Percentiles rank a stretch among this genome's conserved stretches.
phyloP scores from a whole-genome alignment of 2,113 vertebrate genomes.

The Hyaena hyaena region DNA sequence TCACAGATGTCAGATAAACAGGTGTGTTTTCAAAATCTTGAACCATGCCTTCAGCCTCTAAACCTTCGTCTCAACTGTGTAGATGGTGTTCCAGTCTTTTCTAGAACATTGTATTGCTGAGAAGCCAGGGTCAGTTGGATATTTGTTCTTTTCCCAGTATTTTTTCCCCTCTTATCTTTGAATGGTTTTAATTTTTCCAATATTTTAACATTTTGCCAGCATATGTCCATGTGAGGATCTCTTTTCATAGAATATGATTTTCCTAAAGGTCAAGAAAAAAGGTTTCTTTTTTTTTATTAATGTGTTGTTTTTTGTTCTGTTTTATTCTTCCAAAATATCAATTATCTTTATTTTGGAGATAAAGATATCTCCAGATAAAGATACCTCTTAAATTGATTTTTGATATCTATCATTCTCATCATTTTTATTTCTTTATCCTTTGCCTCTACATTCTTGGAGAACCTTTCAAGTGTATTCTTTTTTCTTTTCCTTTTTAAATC shows the following conservation, averaged over 20 bases:
- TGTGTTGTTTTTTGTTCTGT: conserved; percentile 4
- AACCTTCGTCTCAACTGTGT: background rate
- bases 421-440: background rate
- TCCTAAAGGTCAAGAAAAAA: conserved; percentile 26
- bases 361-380: no score
- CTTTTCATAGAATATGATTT: background rate
- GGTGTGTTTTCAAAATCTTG: background rate
- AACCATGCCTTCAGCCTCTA: background rate
- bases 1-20: background rate
- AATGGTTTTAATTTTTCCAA: background rate
- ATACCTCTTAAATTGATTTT: conserved; percentile 26
- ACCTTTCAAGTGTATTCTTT: background rate
- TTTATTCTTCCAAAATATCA: conserved; percentile 21
- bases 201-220: conserved; percentile 14
- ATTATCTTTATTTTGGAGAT: conserved; percentile 3
- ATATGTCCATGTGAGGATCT: background rate
- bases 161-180: background rate
- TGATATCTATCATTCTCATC: background rate
- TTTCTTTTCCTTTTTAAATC: no score
- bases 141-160: background rate
- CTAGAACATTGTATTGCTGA: background rate
- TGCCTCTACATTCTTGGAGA: background rate
- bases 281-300: background rate
- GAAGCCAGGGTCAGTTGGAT: background rate
- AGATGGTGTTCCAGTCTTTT: background rate